Evolutionary conservation across 2,113 vertebrate genomes (phyloP).

Genomic region (Picathartes gymnocephalus): DNA sequence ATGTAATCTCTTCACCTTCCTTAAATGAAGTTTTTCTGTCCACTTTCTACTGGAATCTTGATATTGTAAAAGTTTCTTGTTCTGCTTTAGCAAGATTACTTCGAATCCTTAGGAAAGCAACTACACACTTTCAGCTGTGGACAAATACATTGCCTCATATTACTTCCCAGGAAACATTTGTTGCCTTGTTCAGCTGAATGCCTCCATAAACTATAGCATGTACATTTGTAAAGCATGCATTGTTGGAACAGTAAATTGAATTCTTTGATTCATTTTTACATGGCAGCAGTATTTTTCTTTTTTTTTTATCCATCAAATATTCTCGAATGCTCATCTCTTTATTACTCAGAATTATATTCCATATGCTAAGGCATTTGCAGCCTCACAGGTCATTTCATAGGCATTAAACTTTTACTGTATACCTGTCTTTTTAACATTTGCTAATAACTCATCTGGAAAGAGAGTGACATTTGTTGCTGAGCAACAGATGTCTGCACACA

Average conservation of each 20-base stretch:
- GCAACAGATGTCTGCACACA: constrained; percentile 1
- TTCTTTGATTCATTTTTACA: neutral
- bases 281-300: neutral
- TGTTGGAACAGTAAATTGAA: neutral
- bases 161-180: neutral
- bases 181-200: neutral
- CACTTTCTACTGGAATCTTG: neutral
- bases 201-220: neutral
- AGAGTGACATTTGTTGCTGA: neutral
- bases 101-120: neutral
- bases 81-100: neutral
- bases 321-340: neutral
- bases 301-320: neutral
- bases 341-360: neutral
- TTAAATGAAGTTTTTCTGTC: neutral
- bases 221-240: neutral
- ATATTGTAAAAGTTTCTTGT: neutral
- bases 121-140: neutral
- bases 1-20: neutral
- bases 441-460: constrained; percentile 31
- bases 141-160: neutral
- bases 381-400: constrained; percentile 30
- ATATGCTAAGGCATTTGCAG: neutral
- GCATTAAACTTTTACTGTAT: constrained; percentile 26
- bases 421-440: constrained; percentile 22